Percentiles rank a stretch among this genome's conserved stretches.
phyloP scores from a whole-genome alignment of 2,797 vertebrate genomes.

The Eulemur albifrons region DNA sequence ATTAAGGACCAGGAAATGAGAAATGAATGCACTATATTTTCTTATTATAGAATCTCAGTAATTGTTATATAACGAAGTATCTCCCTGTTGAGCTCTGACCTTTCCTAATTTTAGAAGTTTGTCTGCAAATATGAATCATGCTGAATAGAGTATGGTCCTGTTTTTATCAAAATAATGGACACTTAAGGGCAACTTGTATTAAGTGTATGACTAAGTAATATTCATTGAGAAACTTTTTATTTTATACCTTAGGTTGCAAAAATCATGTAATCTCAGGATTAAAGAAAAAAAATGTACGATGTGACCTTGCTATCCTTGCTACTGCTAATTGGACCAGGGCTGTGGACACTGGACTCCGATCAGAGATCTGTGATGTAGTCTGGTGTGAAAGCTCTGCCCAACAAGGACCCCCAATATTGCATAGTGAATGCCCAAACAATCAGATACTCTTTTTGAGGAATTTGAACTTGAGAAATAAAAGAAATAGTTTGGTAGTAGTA shows the following conservation, averaged over 20 bases:
- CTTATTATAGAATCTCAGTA: slow-evolving; percentile 6
- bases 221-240: background rate
- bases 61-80: background rate
- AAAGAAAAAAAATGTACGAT: background rate
- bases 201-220: background rate
- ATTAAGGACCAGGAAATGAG: slow-evolving; percentile 8
- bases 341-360: background rate
- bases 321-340: background rate
- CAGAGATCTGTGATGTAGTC: background rate
- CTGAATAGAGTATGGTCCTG: background rate
- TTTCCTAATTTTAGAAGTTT: slow-evolving; percentile 42
- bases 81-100: background rate
- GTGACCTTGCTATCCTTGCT: background rate
- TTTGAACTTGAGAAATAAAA: background rate
- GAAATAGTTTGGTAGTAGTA: background rate
- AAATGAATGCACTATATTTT: slow-evolving; percentile 34
- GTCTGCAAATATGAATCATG: background rate
- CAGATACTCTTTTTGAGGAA: background rate
- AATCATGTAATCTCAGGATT: background rate
- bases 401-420: background rate
- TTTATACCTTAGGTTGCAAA: slow-evolving; percentile 9
- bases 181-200: background rate
- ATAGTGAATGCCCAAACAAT: background rate
- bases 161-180: background rate
- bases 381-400: slow-evolving; percentile 6